Percentiles rank a stretch among this genome's conserved stretches.
Conservation (phyloP, 2,113 vertebrate species). For the Oncorhynchus gorbuscha region DNA sequence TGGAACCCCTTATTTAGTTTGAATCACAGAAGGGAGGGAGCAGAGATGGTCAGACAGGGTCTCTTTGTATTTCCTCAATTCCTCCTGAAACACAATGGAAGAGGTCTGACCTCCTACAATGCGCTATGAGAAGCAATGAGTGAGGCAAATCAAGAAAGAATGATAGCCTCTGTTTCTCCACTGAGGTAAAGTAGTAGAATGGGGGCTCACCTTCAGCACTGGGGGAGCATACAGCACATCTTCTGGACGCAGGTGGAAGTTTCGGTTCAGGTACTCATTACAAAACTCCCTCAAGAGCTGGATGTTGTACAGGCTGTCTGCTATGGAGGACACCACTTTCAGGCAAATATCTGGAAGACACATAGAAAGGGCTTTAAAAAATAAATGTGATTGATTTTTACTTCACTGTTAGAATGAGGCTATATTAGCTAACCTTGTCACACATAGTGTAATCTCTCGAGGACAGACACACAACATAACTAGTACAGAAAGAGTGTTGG, state of each 20-base stretch:
- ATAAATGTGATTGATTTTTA: too few species aligned
- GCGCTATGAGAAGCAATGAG: neutral
- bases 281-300: slow-evolving; percentile 88
- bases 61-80: too few species aligned
- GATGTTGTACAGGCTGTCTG: slow-evolving; percentile 92
- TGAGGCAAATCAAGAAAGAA: neutral
- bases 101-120: too few species aligned
- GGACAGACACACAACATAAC: too few species aligned
- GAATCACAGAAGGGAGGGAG: too few species aligned
- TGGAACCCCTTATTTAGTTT: too few species aligned
- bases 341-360: slow-evolving; percentile 85
- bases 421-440: neutral
- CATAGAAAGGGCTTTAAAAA: neutral
- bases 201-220: slow-evolving; percentile 85
- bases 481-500: neutral
- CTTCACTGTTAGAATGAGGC: neutral
- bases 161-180: neutral
- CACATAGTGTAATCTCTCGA: neutral
- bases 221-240: slow-evolving; percentile 90
- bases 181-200: neutral
- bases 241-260: slow-evolving; percentile 88
- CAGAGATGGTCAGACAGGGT: too few species aligned
- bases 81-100: too few species aligned
- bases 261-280: slow-evolving; percentile 85
- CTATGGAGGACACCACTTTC: slow-evolving; percentile 87